Evolutionary conservation across 1,140 invertebrate species (phyloP), one percentile per base, ranked within the genome.

Genomic region (Pogonus chalceus): DNA sequence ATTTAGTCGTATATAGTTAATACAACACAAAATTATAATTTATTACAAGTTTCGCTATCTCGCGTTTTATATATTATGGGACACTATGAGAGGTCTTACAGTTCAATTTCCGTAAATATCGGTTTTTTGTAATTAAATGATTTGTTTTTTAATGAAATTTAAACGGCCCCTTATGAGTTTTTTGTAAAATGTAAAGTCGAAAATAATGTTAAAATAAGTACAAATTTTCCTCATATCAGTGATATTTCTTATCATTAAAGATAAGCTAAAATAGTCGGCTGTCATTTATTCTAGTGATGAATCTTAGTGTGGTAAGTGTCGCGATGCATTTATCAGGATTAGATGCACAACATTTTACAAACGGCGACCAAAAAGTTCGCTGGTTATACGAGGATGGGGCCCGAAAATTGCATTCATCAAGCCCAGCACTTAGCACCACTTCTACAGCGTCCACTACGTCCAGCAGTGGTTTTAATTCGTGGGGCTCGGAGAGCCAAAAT

Each of bases 351-450:
- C 37, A 43, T 43, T 43, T 43, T 18, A 43, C 37, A 12, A 43
- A 43, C 18, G 37, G 37, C 9, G 37, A 43, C 18, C 9, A 12
- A 9, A 43, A 43, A 43, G 9, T 43, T 12, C 9, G 18, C 4
- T 43, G 37, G 37, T 43, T 43, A 18, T 43, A 43, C 37, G 37
- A 43, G 37, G 37, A 43, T 18, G 37, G 37, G 4, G 37, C 37
- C 9, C 37, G 37, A 12, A 9, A 18, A 43, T 43, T 43, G 18
- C 37, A 43, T 4, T 7, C 37, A 18, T 43, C 37, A 4, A 43
- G 37, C 18, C 37, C 37, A 12, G 37, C 37, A 9, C 37, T 43
- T 4, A 43, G 37, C 37, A 43, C 37, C 18, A 12, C 37, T 10
- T 43, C 37, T 7, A 18, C 37, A 43, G 18, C 37, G 3, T 43